Evolutionary conservation across 2,797 vertebrate species (phyloP), one percentile per base, ranked within the genome.

Genomic region (Aselliscus stoliczkanus): DNA sequence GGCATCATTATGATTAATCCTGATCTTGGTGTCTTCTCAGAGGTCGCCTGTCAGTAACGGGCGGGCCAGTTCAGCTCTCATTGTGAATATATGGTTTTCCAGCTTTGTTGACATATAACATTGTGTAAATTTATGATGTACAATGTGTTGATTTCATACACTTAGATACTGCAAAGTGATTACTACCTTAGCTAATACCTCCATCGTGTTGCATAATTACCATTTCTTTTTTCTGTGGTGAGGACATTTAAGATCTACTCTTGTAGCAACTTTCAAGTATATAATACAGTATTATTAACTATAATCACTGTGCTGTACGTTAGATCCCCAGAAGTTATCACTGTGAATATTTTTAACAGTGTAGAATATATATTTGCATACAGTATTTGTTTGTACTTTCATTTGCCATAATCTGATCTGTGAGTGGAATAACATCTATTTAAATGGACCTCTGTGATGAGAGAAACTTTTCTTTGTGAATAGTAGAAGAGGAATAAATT

Each of bases 401-500:
- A 60, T 12, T 93, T 90, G 44, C 64, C 47, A 95, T 13, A 73
- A 9, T 90, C 37, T 91, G n/a, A 86, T 72, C 21, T 92, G 39
- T 56, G 27, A 95, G 8, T 58, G 20, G 37, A 94, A 72, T 34
- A 82, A 52, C 86, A 94, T 83, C 56, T 80, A 80, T 77, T 95
- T 95, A 89, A 93, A 76, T 75, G 42, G 39, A 4, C 29, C 37
- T 95, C 42, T 75, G 14, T 76, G 65, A 90, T 88, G 37, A 90
- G 58, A 65, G 44, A 93, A 90, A 81, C n/a, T 88, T 97, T 81
- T 92, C 77, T 92, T 72, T 92, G 85, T 64, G 76, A 94, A 93
- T 52, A 92, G 25, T 85, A 64, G 62, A 70, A 94, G 58, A 85
- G 12, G 14, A 93, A 72, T 94, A 84, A 70, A 81, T 95, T 80